Base-by-base conservation (phyloP, 2,113 vertebrate genomes). In the Hippotragus niger region DNA sequence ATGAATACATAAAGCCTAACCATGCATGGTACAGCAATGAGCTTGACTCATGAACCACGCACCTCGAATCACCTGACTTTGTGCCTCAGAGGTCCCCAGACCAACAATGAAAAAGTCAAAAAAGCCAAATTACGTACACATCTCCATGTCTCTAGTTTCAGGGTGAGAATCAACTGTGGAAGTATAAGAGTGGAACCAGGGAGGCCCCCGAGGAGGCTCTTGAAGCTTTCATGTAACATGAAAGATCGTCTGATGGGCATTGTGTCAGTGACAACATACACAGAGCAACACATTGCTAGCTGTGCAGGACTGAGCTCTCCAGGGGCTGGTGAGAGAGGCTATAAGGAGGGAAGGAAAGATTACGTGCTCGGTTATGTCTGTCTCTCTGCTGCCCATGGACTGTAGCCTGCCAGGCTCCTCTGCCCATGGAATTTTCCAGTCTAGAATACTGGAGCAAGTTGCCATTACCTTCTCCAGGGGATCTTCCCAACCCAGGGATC, bases 271-370 rank as follows among this genome's bases (percentile, higher is more conserved):
- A 29, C 8, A 43, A 47, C 4, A 1, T 33, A 19, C 6, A 1
- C 23, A 1, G 1, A 58, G 17, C 50, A 27, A 4, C 50, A 0
- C 1, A 0, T 19, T 7, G 9, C 67, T 12, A 33, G 43, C 76
- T 43, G 9, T 23, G 12, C 21, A 7, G 64, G 25, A 2, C 64
- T 27, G 12, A 50, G 7, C 29, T 36, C 53, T 67, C 29, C 12
- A 67, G n/a, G 29, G n/a, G 25, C 33, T 47, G 11, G 16, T 25
- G 53, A 21, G 7, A 31, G 50, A 78, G 11, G 10, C 23, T 25
- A 5, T 23, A 13, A 19, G 19, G 9, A 13, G 10, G 19, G 11
- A 13, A 40, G 47, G 47, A 12, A 36, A 12, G n/a, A 71, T 23
- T 6, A 36, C 5, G 10, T 23, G 67, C 19, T 23, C 2, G 0